A percentile compares a stretch with the other conserved stretches of the same genome.
These are phyloP conservation scores for Pseudococcus viburni DNA, from an alignment of 2,888 invertebrate species.

Conservation along the genomic window DNA sequence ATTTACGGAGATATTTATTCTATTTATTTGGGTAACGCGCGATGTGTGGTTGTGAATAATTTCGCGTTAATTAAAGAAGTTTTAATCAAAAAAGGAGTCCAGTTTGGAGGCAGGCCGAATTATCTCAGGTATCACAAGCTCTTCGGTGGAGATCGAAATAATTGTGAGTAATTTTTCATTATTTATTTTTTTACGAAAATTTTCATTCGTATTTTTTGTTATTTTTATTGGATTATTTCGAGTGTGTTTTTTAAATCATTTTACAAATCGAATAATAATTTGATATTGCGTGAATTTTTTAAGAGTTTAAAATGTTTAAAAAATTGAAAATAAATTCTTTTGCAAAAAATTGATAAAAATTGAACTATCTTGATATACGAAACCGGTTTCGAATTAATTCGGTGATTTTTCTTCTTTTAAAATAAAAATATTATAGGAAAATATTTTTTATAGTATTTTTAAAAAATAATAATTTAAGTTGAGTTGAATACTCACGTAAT, in stretches of 20 bases:
- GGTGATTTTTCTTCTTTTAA: background rate
- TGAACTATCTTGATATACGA: background rate
- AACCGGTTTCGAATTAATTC: background rate
- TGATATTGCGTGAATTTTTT: too few species aligned
- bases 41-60: constrained; percentile 83
- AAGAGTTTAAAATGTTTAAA: too few species aligned
- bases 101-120: constrained; percentile 87
- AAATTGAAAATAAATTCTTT: constrained; percentile 43
- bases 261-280: background rate
- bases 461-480: too few species aligned
- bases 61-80: constrained; percentile 82
- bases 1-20: constrained; percentile 82
- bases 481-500: too few species aligned
- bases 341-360: background rate
- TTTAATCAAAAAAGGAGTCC: constrained; percentile 83
- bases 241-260: background rate
- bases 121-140: constrained; percentile 85
- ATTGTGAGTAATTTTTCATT: constrained; percentile 79
- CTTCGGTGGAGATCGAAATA: constrained; percentile 88
- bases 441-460: too few species aligned
- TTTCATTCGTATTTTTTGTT: constrained; percentile 20
- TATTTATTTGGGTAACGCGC: constrained; percentile 78
- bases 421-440: too few species aligned
- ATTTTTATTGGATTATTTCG: background rate
- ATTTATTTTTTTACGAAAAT: background rate